Base-by-base conservation (phyloP, 1,140 invertebrate genomes). In the Drosophila sp. region DNA sequence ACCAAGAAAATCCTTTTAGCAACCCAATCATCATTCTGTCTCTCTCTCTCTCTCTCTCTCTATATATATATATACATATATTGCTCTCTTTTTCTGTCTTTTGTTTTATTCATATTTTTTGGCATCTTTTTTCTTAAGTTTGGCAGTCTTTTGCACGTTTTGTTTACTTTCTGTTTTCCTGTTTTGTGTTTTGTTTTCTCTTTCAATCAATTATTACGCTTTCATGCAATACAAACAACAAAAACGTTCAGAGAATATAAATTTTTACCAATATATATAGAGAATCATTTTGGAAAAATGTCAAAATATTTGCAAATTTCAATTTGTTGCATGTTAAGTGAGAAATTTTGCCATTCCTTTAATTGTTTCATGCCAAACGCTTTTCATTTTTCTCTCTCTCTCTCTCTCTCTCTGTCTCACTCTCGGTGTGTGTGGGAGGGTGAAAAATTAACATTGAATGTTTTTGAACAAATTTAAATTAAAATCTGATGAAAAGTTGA, bases 101-200 rank as follows among this genome's bases (percentile, higher is more conserved):
- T 27, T 50, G 35, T 38, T 38, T 11, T 38, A 38, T 10, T 7
- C 6, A 35, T 8, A 10, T 27, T 25, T 8, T 27, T 50, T 50
- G 40, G 40, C 40, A 41, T 27, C 23, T 50, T 50, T 50, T 50
- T 6, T 38, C 2, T 27, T 50, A 10, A 7, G 23, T 50, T 50
- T 50, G 25, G 44, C 44, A 50, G 8, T 50, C 44, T 79, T 66
- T 82, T 87, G 82, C 83, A 86, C 75, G 82, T 70, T 61, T 86
- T 61, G 10, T 27, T 27, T n/a, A 23, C 69, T 70, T 71, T 80
- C 40, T 72, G 35, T 70, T 65, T 63, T 69, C 47, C 57, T 57
- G 29, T 74, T 75, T 62, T 30, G 35, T 33, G 23, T 60, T 76
- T 23, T 25, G 29, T 60, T 64, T 63, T 44, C 0, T 47, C 6